phyloP scores from a whole-genome alignment of 2,113 vertebrate species.

The Callithrix jacchus region DNA sequence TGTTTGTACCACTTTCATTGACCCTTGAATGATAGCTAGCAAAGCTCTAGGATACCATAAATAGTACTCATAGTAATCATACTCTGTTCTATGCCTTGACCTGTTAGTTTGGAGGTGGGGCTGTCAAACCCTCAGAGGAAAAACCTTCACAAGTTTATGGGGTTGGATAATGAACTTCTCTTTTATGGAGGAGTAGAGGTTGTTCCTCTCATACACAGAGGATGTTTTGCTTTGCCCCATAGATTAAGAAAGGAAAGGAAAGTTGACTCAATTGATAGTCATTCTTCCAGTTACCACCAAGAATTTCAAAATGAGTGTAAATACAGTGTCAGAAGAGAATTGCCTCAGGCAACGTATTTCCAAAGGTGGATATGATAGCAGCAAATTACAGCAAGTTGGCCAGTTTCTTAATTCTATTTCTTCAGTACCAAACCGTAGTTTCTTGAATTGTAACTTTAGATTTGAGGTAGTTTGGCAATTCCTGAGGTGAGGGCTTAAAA shows the following conservation, averaged over 20 bases:
- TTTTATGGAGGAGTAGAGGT: background rate
- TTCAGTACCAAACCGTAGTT: conserved; percentile 58
- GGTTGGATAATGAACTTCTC: background rate
- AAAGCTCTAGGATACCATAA: background rate
- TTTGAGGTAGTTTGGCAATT: conserved; percentile 64
- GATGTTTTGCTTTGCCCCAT: background rate
- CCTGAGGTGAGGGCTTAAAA: conserved; percentile 54
- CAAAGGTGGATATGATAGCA: background rate
- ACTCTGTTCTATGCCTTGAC: background rate
- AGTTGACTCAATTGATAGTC: background rate
- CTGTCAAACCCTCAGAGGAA: background rate
- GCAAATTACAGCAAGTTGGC: conserved; percentile 65
- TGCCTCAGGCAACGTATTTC: background rate
- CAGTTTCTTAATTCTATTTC: conserved; percentile 64
- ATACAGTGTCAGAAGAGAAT: background rate
- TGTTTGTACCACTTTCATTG: background rate
- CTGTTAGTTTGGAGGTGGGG: background rate
- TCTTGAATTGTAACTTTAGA: conserved; percentile 63
- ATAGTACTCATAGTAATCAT: background rate
- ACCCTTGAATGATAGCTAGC: background rate
- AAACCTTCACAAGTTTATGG: background rate
- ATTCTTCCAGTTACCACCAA: background rate
- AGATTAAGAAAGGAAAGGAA: conserved; percentile 43
- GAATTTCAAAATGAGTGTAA: conserved; percentile 18
- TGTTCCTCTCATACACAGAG: background rate